phyloP scores from a whole-genome alignment of 2,797 vertebrate species.

The Onychomys arenicola region DNA sequence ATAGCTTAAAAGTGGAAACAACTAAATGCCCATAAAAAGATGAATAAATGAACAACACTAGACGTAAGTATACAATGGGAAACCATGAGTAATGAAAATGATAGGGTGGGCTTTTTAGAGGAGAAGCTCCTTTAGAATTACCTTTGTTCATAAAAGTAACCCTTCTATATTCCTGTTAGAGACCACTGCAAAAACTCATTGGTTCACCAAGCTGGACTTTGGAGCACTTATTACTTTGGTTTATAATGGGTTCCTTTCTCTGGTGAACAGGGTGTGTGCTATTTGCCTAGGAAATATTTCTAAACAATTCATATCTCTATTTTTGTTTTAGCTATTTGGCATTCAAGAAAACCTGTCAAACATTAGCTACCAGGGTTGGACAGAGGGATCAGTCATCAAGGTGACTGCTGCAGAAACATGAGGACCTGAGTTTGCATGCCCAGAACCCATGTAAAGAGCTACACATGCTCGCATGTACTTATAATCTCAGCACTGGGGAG shows the following conservation, averaged over 20 bases:
- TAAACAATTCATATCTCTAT: neutral
- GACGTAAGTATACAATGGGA: neutral
- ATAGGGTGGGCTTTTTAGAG: neutral
- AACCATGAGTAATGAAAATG: neutral
- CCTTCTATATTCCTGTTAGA: neutral
- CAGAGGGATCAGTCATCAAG: neutral
- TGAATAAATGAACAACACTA: neutral
- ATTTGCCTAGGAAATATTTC: neutral
- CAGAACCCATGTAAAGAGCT: neutral
- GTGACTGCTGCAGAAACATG: neutral
- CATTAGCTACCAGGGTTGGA: neutral
- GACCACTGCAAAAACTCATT: neutral
- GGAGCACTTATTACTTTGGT: neutral
- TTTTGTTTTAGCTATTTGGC: neutral
- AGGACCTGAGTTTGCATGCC: neutral
- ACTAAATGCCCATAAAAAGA: neutral
- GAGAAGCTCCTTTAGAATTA: neutral
- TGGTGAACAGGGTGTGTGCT: neutral
- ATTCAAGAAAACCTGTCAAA: neutral
- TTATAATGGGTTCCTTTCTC: neutral
- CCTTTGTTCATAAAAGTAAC: neutral
- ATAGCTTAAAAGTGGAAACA: neutral
- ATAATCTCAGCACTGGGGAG: neutral
- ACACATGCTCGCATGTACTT: neutral
- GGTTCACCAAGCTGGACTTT: neutral